A percentile compares a stretch with the other conserved stretches of the same genome.
These are phyloP conservation scores for Nasua narica DNA, from an alignment of 2,797 vertebrate species.

Conservation along the genomic window DNA sequence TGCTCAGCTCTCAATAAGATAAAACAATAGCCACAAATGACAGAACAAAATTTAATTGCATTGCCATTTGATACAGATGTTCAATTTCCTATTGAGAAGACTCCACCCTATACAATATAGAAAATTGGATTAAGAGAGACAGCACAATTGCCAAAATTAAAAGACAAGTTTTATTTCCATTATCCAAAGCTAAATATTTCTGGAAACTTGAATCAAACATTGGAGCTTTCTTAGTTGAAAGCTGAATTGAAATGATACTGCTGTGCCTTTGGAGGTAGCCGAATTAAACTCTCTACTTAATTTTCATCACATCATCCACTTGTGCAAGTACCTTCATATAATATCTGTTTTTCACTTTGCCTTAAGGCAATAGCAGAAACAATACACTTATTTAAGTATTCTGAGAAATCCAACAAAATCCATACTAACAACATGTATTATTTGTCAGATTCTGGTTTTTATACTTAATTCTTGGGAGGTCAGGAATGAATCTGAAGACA, in stretches of 20 bases:
- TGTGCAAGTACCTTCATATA: background rate
- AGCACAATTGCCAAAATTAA: background rate
- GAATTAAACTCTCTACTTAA: background rate
- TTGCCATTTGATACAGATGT: background rate
- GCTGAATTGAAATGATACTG: background rate
- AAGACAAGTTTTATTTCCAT: constrained; percentile 34
- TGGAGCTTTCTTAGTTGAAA: background rate
- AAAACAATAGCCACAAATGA: background rate
- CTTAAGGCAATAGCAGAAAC: background rate
- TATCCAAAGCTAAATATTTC: constrained; percentile 33
- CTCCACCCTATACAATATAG: background rate
- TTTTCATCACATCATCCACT: background rate
- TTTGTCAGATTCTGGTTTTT: background rate
- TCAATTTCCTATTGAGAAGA: constrained; percentile 26
- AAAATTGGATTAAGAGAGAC: background rate
- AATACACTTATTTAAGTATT: background rate
- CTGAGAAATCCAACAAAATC: background rate
- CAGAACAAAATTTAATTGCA: background rate
- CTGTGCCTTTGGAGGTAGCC: background rate
- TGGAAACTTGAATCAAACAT: background rate
- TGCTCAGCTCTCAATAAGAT: background rate
- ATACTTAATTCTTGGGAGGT: background rate
- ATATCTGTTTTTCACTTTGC: background rate
- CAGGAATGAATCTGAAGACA: background rate
- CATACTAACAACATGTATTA: background rate